A percentile compares a stretch with the other conserved stretches of the same genome.
These are phyloP conservation scores for Ceyx melanurus DNA, from an alignment of 2,113 vertebrate species.

Conservation along the genomic window DNA sequence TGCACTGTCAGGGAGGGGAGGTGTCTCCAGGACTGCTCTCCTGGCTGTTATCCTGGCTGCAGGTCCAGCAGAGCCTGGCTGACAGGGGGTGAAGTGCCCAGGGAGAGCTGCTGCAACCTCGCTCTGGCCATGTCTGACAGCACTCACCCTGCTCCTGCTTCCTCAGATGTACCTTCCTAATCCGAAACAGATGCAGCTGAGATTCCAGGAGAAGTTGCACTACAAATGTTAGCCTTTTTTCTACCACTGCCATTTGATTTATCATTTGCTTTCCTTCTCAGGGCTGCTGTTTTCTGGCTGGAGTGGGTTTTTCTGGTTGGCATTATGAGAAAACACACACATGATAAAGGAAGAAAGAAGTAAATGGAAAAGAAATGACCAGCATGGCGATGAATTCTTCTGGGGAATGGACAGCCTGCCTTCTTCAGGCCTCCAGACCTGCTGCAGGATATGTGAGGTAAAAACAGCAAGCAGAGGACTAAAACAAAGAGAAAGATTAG, in stretches of 20 bases:
- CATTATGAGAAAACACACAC: background rate
- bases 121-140: no score
- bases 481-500: conserved; percentile 9
- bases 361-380: conserved; percentile 3
- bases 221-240: background rate
- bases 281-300: background rate
- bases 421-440: background rate
- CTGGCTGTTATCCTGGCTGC: background rate
- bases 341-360: background rate
- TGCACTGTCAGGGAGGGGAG: fast-evolving
- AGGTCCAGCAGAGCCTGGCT: background rate
- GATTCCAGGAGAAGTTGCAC: conserved; percentile 6
- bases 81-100: fast-evolving
- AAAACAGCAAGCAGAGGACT: background rate
- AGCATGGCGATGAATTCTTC: background rate
- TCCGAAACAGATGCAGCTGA: background rate
- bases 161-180: background rate
- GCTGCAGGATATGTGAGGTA: background rate
- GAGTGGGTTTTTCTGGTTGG: background rate
- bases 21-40: background rate
- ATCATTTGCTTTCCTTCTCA: background rate
- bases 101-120: background rate
- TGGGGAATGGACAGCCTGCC: background rate
- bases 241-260: background rate
- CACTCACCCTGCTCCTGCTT: no score